Base-by-base conservation (phyloP, 2,888 invertebrate species). In the Apotomis capreana region DNA sequence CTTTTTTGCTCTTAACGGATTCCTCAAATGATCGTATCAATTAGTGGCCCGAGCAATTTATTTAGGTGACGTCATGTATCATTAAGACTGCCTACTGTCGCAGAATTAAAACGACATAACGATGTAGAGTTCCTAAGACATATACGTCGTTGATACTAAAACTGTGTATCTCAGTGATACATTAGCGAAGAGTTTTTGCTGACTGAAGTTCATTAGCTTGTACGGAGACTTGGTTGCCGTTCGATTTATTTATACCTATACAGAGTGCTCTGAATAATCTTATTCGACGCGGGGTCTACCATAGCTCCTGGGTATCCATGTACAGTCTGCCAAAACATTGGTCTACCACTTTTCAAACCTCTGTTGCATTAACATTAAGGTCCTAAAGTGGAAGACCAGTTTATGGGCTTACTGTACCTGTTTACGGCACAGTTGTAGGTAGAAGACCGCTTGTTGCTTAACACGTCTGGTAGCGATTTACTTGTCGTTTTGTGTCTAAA, bases 21-120 rank as follows among this genome's bases (percentile, higher is more conserved):
- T 69, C 76, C 49, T 54, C 69, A 74, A 75, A 77, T 72, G 76
- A 71, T 68, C 70, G 64, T 75, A 76, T 76, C 78, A 78, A 80
- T 79, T 81, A 78, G 74, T 52, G 46, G 76, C 78, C 75, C 72
- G 74, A 76, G 70, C 74, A 76, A 78, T 76, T 79, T 77, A 79
- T 77, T 75, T 75, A 76, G 74, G 80, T 76, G 78, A 73, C 76
- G 78, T 76, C 80, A 80, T 79, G 74, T 10, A 40, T 69, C 60
- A 57, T 60, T 70, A 70, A 70, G 59, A 63, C 37, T 40, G 46
- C 3, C 51, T 37, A 49, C 40, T 37, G 44, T 52, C n/a, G 40
- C 15, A 46, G 49, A 49, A 10, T 10, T 9, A 9, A 49, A 49
- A 10, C 5, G 9, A 9, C 49, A 9, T 49, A 49, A 49, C 49